phyloP scores from a whole-genome alignment of 2,797 vertebrate species.

The Myotis planiceps region DNA sequence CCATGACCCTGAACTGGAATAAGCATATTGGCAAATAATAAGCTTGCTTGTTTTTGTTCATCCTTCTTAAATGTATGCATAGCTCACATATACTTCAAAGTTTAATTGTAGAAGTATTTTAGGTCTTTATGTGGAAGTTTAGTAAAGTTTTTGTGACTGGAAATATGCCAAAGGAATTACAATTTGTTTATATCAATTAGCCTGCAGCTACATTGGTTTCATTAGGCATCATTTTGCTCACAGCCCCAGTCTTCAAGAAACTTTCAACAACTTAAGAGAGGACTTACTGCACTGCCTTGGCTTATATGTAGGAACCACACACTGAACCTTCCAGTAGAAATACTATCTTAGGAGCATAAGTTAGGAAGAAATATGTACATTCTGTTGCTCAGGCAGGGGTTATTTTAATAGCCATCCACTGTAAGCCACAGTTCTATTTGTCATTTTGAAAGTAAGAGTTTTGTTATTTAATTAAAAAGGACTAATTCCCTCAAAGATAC shows the following conservation, averaged over 20 bases:
- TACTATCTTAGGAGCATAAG: background rate
- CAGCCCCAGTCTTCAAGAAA: background rate
- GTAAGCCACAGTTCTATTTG: conserved; percentile 19
- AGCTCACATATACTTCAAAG: background rate
- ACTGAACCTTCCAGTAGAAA: background rate
- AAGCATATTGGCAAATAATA: background rate
- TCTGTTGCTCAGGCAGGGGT: background rate
- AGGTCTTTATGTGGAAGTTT: background rate
- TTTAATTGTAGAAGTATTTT: background rate
- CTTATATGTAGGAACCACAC: background rate
- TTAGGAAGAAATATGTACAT: background rate
- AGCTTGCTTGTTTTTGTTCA: background rate
- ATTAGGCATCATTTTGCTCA: background rate
- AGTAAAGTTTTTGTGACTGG: background rate
- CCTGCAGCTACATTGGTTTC: background rate
- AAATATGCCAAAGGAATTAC: background rate
- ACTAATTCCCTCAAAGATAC: conserved; percentile 40
- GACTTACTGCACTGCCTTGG: background rate
- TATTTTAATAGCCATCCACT: conserved; percentile 51
- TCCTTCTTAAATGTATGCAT: background rate
- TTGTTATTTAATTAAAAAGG: conserved; percentile 48
- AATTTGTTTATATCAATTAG: background rate
- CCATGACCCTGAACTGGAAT: background rate
- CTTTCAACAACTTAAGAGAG: background rate
- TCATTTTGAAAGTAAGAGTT: conserved; percentile 53